These are phyloP conservation scores for Phania funesta DNA, from an alignment of 2,888 invertebrate genomes.

Conservation along the genomic window DNA sequence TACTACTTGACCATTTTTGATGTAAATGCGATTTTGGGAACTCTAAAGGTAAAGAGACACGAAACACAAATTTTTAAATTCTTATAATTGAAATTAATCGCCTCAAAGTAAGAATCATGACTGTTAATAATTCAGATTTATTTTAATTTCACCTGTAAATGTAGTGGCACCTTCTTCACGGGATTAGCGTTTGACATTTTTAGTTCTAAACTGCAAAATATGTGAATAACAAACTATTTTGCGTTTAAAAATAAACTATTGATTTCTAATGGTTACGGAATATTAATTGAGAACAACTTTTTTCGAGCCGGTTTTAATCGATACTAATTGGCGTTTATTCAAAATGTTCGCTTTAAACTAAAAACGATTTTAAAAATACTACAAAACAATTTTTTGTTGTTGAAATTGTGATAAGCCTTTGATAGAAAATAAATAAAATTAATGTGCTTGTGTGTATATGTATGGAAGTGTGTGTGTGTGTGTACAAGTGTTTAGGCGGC, in stretches of 20 bases:
- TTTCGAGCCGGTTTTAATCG: slow-evolving; percentile 38
- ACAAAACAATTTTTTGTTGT: neutral
- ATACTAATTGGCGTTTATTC: slow-evolving; percentile 35
- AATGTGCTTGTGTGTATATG: neutral
- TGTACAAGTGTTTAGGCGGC: neutral
- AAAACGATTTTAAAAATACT: slow-evolving; percentile 2
- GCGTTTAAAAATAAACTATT: neutral
- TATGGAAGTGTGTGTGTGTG: neutral
- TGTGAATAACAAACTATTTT: slow-evolving; percentile 14
- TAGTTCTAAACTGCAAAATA: slow-evolving; percentile 22
- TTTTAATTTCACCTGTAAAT: slow-evolving; percentile 87
- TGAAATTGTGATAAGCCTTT: slow-evolving; percentile 28
- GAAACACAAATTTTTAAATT: neutral
- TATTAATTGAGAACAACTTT: slow-evolving; percentile 22
- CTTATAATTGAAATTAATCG: too few relatives aligned
- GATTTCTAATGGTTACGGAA: neutral
- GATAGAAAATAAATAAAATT: slow-evolving; percentile 3
- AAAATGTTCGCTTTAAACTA: slow-evolving; percentile 30
- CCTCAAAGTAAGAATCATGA: too few relatives aligned
- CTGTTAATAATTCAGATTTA: neutral
- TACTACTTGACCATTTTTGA: slow-evolving; percentile 97
- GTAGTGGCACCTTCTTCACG: slow-evolving; percentile 96
- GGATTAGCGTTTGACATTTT: slow-evolving; percentile 83
- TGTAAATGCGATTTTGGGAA: slow-evolving; percentile 93
- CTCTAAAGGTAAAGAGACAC: slow-evolving; percentile 84